phyloP scores from a whole-genome alignment of 2,113 vertebrate genomes.

The Martes martes region DNA sequence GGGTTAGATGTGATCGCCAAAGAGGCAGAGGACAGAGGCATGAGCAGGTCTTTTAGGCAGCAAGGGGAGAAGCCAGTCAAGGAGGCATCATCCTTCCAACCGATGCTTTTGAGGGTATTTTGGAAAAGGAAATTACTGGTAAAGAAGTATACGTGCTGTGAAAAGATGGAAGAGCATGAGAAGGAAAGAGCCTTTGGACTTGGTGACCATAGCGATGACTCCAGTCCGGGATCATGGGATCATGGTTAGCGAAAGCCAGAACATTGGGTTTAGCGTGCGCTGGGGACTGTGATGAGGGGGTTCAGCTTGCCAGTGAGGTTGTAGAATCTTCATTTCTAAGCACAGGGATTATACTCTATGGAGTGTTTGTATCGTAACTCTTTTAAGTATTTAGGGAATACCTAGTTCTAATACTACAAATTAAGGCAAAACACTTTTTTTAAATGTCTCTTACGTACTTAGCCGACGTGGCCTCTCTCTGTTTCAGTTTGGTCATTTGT shows the following conservation, averaged over 20 bases:
- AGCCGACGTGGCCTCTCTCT: not conserved
- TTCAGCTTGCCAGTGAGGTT: not conserved
- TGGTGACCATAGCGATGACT: not conserved
- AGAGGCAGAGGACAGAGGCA: no score
- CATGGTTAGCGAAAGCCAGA: not conserved
- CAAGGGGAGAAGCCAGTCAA: accelerated
- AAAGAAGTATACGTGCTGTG: not conserved
- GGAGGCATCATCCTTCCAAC: accelerated
- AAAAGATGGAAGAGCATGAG: not conserved
- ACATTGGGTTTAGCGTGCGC: accelerated
- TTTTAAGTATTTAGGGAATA: not conserved
- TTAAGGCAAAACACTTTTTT: not conserved
- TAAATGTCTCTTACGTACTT: not conserved
- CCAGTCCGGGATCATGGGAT: not conserved
- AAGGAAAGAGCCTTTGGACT: not conserved
- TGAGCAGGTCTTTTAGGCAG: not conserved
- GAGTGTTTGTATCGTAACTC: not conserved
- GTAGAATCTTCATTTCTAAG: not conserved
- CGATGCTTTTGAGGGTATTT: not conserved
- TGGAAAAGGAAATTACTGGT: not conserved
- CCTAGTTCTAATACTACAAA: not conserved
- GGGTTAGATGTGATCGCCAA: not conserved
- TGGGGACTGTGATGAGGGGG: accelerated
- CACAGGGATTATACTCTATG: not conserved
- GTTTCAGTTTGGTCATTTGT: not conserved